Evolutionary conservation across 1,140 invertebrate species (phyloP), one percentile per base, ranked within the genome.

Genomic region (Proctacanthus coquilletti): DNA sequence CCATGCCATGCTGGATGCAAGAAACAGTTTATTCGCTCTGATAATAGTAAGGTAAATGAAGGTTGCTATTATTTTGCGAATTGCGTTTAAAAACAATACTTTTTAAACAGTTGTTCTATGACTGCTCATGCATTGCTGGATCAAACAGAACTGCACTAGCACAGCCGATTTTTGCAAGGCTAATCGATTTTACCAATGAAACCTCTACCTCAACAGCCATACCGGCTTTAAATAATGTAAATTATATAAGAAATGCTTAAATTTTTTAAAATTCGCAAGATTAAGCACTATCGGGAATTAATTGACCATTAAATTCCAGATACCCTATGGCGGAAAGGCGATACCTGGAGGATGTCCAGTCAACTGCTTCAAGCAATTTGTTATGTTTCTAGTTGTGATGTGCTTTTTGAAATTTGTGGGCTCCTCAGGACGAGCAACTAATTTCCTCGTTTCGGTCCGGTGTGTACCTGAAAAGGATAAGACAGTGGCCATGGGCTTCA

Each of bases 391-490:
- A n/a, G 62, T 66, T 5, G 72, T 78, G 2, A 70, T 77, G 33
- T 79, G 75, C 49, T 52, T 75, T 5, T 47, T 78, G 0, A 78
- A 78, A 41, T 76, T 80, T 45, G 68, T 67, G 25, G 74, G 74
- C 5, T 71, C 75, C 2, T 73, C 74, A 1, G 75, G 75, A 31
- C 60, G 75, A 53, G 72, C 75, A 1, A 74, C 74, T 0, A 78
- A 77, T 45, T 77, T 78, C 43, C 51, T 80, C 10, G 73, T 80
- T 0, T 70, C 71, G 2, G 72, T 80, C 2, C 68, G 70, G 48
- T 78, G 75, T 51, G 75, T 80, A 1, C 73, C 76, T 8, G 75
- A 79, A 45, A 72, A 74, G 49, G 77, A 80, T 48, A 80, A 80
- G 50, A 65, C 76, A 1, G 73, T 77, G 0, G 72, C 77, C 0